Evolutionary conservation across 2,888 invertebrate genomes (phyloP).

Genomic region (Andrena dorsata): DNA sequence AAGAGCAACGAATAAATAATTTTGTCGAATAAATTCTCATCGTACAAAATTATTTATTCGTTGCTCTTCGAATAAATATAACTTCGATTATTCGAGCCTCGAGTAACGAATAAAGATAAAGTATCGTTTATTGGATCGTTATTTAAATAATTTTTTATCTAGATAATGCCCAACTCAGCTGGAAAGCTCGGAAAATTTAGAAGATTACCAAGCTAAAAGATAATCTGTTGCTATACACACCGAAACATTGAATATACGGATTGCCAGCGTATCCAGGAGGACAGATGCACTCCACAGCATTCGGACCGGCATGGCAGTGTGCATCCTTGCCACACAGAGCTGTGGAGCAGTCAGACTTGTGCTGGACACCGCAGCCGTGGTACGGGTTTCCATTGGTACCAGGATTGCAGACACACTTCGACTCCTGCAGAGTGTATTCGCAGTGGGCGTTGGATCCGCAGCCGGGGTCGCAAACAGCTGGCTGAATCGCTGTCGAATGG

Average conservation of each 20-base stretch:
- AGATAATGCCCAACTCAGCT: no score
- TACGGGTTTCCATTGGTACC: constrained; percentile 96
- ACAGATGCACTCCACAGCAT: constrained; percentile 93
- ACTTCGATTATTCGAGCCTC: no score
- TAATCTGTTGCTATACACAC: constrained; percentile 73
- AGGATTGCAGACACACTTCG: constrained; percentile 93
- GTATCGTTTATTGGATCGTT: no score
- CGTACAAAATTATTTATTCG: no score
- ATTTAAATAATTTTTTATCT: no score
- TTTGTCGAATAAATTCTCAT: no score
- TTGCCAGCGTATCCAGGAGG: constrained; percentile 94
- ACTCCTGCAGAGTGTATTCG: constrained; percentile 90
- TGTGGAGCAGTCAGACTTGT: constrained; percentile 90
- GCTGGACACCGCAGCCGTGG: constrained; percentile 90
- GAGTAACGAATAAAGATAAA: no score
- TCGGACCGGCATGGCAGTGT: constrained; percentile 91
- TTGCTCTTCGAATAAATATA: no score
- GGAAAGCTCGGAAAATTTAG: not conserved
- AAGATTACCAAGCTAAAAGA: not conserved
- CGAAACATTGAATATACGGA: constrained; percentile 94
- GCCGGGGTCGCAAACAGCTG: constrained; percentile 91
- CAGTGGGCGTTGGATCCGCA: constrained; percentile 95
- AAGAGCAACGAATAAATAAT: no score
- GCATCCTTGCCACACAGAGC: constrained; percentile 92
- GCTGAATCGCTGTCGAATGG: constrained; percentile 88